These are phyloP conservation scores for Limnephilus marmoratus DNA, from an alignment of 2,888 invertebrate genomes.

Conservation along the genomic window DNA sequence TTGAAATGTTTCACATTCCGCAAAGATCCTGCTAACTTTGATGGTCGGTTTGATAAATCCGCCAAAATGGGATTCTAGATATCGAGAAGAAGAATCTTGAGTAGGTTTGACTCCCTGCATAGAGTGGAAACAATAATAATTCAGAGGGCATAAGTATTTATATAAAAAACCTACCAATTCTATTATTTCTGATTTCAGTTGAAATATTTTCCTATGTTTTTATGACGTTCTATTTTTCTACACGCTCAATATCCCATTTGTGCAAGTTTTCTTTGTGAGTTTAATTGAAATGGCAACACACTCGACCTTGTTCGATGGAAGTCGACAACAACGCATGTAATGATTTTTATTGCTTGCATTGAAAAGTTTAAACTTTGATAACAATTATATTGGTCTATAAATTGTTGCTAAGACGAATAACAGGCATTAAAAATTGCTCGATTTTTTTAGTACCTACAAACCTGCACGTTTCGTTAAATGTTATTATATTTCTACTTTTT, in stretches of 20 bases:
- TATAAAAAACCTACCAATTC: background rate
- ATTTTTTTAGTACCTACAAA: background rate
- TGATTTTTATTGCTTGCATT: background rate
- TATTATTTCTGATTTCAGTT: background rate
- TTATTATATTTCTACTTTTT: background rate
- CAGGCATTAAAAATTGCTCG: background rate
- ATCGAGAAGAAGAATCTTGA: background rate
- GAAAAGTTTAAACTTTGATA: slow-evolving; percentile 36
- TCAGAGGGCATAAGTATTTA: background rate
- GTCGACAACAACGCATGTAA: background rate
- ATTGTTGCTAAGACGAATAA: slow-evolving; percentile 18
- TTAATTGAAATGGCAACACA: background rate
- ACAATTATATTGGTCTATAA: slow-evolving; percentile 10
- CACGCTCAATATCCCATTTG: background rate
- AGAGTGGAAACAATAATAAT: background rate
- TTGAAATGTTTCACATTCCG: background rate
- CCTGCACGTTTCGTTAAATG: background rate
- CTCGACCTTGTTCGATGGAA: slow-evolving; percentile 2
- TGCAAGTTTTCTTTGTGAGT: background rate
- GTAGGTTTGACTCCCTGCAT: background rate
- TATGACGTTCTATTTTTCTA: background rate
- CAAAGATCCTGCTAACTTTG: background rate
- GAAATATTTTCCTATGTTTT: background rate
- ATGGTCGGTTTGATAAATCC: background rate
- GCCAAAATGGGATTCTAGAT: background rate